These are phyloP conservation scores for Sesia apiformis DNA, from an alignment of 2,888 invertebrate genomes.

Conservation along the genomic window DNA sequence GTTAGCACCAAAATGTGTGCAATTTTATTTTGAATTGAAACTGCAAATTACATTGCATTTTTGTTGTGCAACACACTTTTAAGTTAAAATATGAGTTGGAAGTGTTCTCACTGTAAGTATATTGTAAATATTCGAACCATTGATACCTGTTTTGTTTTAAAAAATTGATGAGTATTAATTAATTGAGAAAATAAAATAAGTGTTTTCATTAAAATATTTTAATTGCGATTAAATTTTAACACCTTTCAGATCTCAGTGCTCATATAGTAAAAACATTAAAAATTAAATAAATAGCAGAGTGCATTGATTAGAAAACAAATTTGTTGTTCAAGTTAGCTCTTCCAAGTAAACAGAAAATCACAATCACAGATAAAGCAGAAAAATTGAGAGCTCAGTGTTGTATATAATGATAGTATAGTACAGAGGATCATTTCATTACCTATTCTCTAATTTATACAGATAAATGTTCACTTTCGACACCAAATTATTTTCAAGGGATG, in stretches of 20 bases:
- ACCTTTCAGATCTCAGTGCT: slow-evolving; percentile 69
- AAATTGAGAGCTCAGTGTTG: slow-evolving; percentile 48
- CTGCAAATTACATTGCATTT: no score
- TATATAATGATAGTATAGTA: not conserved
- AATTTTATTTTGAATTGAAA: no score
- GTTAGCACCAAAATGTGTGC: no score
- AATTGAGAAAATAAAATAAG: slow-evolving; percentile 9
- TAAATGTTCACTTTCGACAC: no score
- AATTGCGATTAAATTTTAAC: slow-evolving; percentile 47
- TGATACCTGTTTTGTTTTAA: not conserved
- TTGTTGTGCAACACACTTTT: no score
- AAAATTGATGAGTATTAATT: not conserved
- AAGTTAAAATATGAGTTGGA: no score
- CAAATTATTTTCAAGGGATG: no score
- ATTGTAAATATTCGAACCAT: no score
- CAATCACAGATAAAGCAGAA: slow-evolving; percentile 64
- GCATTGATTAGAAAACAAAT: slow-evolving; percentile 50
- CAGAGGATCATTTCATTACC: no score
- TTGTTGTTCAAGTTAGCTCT: slow-evolving; percentile 61
- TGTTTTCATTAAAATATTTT: slow-evolving; percentile 36
- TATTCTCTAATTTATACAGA: no score
- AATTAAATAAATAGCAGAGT: slow-evolving; percentile 67
- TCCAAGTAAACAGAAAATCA: slow-evolving; percentile 38
- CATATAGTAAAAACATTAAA: slow-evolving; percentile 49
- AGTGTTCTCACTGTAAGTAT: no score